Conservation (phyloP, 1,140 invertebrate genomes). For the Trachymyrmex septentrionalis region DNA sequence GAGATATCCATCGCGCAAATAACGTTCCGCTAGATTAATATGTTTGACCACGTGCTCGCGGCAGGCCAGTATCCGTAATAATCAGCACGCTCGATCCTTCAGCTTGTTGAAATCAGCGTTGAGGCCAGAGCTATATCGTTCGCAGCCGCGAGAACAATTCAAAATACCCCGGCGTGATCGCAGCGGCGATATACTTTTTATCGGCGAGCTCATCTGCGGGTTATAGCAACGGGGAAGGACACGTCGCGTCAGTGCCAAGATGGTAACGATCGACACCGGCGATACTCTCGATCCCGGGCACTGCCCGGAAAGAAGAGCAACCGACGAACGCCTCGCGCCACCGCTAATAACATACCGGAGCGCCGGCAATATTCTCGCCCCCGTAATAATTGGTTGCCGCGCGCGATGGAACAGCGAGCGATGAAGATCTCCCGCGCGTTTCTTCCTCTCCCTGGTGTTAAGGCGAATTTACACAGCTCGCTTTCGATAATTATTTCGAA, state of each 20-base stretch:
- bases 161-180: conserved; percentile 40
- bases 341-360: conserved; percentile 73
- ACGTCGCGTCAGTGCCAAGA: conserved; percentile 58
- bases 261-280: conserved; percentile 66
- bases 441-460: conserved; percentile 61
- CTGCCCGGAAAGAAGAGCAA: conserved; percentile 68
- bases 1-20: neutral
- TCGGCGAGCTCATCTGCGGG: conserved; percentile 51
- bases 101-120: conserved; percentile 49
- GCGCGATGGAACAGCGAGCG: conserved; percentile 61
- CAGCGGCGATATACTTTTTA: conserved; percentile 60
- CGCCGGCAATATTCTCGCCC: conserved; percentile 71
- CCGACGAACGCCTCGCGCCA: conserved; percentile 65
- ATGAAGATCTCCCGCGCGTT: conserved; percentile 73
- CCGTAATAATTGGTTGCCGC: conserved; percentile 76
- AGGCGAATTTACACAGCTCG: conserved; percentile 52
- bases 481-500: conserved; percentile 6
- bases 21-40: conserved; percentile 15
- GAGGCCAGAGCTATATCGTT: neutral
- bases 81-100: conserved; percentile 11
- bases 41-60: conserved; percentile 7
- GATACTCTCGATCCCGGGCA: conserved; percentile 68
- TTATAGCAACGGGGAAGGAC: conserved; percentile 57
- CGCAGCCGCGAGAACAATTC: conserved; percentile 54
- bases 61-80: neutral